Base-by-base conservation (phyloP, 1,140 invertebrate genomes). In the Trachymyrmex cornetzi region DNA sequence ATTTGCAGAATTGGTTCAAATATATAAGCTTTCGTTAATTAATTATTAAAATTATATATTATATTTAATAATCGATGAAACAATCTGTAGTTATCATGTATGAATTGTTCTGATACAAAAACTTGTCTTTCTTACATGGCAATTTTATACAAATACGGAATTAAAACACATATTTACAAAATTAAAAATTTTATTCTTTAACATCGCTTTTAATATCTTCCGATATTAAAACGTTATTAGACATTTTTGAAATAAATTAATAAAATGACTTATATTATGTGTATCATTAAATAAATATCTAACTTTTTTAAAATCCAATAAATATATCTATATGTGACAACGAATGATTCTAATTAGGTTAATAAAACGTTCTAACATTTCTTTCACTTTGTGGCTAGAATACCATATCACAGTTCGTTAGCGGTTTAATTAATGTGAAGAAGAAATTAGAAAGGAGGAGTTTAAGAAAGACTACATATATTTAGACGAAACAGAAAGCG, bases 21-120 rank as follows among this genome's bases (percentile, higher is more conserved):
- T n/a, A n/a, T n/a, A n/a, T 27, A 77, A 77, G 14, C 30, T 38
- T 77, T 59, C 14, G 12, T 75, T 75, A 22, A 75, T 75, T 38
- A 44, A 61, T 38, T 14, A 22, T 19, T 59, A 38, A 38, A 66
- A 66, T 66, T 66, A n/a, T n/a, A n/a, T 34, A 30, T 9, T 11
- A n/a, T 22, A 16, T 12, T 66, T 59, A 19, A 77, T 22, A n/a
- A 38, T 61, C 38, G n/a, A 75, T 75, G 14, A 74, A 74, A 11
- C 6, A 59, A 57, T 64, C 16, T 22, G 0, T 30, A 19, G 16
- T 5, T 19, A 19, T 3, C 12, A 50, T 50, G 14, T 16, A 2
- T 30, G 16, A 64, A 38, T 66, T 64, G 14, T 64, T 66, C 63
- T 38, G 9, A 38, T 16, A 9, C 3, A 38, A 14, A 12, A 44